Percentiles rank a stretch among this genome's conserved stretches.
Evolutionary conservation across 2,888 invertebrate species (phyloP).

Genomic region (Taphrorychus bicolor): DNA sequence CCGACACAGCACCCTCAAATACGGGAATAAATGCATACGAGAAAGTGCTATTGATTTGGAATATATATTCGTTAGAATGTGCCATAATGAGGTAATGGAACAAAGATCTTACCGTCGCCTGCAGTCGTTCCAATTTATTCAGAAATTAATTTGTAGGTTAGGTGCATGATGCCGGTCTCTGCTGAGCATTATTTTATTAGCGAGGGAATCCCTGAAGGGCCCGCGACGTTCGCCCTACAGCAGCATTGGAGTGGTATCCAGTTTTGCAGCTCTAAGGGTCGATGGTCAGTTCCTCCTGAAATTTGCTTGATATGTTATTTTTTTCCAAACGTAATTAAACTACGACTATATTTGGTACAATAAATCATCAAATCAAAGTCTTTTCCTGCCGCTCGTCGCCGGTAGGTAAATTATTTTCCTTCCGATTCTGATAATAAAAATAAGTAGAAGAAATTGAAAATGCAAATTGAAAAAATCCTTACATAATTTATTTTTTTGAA

Average conservation of each 20-base stretch:
- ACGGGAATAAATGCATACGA: slow-evolving; percentile 26
- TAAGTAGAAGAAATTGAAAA: too few relatives aligned
- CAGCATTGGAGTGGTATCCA: slow-evolving; percentile 6
- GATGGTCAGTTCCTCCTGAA: slow-evolving; percentile 14
- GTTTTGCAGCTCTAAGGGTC: slow-evolving; percentile 1
- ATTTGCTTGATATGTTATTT: too few relatives aligned
- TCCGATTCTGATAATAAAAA: too few relatives aligned
- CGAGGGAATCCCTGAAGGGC: slow-evolving; percentile 16
- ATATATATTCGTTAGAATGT: not conserved
- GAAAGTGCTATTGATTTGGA: slow-evolving; percentile 1
- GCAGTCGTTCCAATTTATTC: slow-evolving; percentile 32
- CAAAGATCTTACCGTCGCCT: too few relatives aligned
- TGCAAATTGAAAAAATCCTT: too few relatives aligned
- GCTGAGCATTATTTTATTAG: slow-evolving; percentile 34
- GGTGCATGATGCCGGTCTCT: slow-evolving; percentile 24
- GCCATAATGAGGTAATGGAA: too few relatives aligned
- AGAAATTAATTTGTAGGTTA: slow-evolving; percentile 35
- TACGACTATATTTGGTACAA: too few relatives aligned
- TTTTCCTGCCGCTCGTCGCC: too few relatives aligned
- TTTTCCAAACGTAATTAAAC: too few relatives aligned
- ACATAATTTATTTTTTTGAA: too few relatives aligned
- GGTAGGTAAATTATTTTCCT: too few relatives aligned
- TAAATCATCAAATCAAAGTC: too few relatives aligned
- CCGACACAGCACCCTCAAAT: slow-evolving; percentile 17
- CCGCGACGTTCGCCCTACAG: slow-evolving; percentile 13